Base-by-base conservation (phyloP, 1,140 invertebrate genomes). In the Oreohelix idahoensis region DNA sequence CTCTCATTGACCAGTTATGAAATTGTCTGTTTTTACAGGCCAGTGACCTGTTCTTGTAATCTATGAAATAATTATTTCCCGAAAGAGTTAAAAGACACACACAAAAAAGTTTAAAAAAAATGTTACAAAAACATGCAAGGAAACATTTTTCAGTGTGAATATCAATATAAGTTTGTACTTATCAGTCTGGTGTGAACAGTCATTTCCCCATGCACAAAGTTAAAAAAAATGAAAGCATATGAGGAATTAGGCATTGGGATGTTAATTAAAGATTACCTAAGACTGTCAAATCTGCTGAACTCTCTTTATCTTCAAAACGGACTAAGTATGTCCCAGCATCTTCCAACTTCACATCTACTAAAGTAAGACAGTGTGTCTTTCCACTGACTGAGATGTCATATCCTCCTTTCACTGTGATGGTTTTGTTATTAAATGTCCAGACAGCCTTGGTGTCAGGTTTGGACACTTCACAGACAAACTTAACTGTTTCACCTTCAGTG, bases 371-470 rank as follows among this genome's bases (percentile, higher is more conserved):
- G 75, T 91, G 90, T 29, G 86, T 82, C 51, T 71, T 86, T 35
- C 88, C 87, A 51, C 89, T 88, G 20, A 88, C 85, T 38, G 70
- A 84, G 32, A 91, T 89, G 42, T 89, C 88, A 76, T 87, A 87
- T 32, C 87, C 87, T 53, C 97, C 95, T 76, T 86, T 86, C 53
- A 83, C 84, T 71, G 77, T 79, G 73, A 90, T 75, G 84, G 94
- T 94, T 74, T 95, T 93, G 20, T 94, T 94, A 88, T 97, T 95
- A 90, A 96, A 96, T 11, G 94, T 95, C 98, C 98, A 99, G 87
- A 96, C 95, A 83, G 98, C 95, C 49, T 84, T 84, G 26, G 87
- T 17, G 94, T 96, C 5, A 97, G 98, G 79, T 95, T 96, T n/a
- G 97, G 98, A 89, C 13, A 92, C 81, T 85, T 91, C 90, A 87